Conservation (phyloP, 2,888 invertebrate species). For the Sthenelais limicola region DNA sequence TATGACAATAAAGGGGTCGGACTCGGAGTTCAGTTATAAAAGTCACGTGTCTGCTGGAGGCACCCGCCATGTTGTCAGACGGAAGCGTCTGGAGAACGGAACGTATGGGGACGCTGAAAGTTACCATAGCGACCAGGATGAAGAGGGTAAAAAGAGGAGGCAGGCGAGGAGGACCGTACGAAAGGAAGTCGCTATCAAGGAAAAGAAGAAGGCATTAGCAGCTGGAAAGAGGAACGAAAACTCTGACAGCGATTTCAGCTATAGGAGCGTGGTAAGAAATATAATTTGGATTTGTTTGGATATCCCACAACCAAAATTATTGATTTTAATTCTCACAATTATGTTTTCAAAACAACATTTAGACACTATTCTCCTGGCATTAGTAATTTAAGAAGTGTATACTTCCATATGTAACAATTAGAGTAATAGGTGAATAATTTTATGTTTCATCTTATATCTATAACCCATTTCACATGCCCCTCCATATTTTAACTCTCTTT, state of each 20-base stretch:
- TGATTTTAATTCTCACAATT: constrained; percentile 30
- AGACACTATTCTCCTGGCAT: constrained; percentile 58
- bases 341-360: constrained; percentile 45
- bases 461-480: no score
- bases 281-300: neutral
- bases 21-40: constrained; percentile 46
- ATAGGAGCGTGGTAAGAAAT: constrained; percentile 56
- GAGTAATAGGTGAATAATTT: no score
- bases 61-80: constrained; percentile 63
- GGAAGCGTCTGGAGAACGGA: constrained; percentile 61
- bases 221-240: constrained; percentile 59
- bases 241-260: constrained; percentile 68
- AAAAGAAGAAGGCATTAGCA: constrained; percentile 51
- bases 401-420: no score
- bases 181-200: constrained; percentile 45
- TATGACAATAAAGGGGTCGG: constrained; percentile 21
- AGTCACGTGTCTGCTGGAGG: constrained; percentile 67
- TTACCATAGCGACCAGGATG: constrained; percentile 57
- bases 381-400: no score
- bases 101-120: constrained; percentile 66
- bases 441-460: no score
- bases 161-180: constrained; percentile 30
- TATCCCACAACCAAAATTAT: neutral
- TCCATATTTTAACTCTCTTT: no score
- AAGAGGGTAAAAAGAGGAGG: constrained; percentile 36